Conservation (phyloP, 2,797 vertebrate genomes). For the Pempheris klunzingeri region DNA sequence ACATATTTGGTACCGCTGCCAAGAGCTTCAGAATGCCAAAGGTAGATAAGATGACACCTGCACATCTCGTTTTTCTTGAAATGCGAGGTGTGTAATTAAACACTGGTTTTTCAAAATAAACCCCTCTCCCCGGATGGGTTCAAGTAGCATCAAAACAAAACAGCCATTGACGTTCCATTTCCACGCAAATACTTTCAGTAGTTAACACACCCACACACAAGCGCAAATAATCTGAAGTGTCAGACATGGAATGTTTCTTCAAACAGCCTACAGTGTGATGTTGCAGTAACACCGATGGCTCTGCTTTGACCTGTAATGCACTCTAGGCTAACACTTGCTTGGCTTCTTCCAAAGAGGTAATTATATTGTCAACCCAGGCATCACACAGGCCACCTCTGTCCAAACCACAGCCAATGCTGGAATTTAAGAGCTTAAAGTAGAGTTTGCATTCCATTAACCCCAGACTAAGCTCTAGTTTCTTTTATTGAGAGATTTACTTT, state of each 20-base stretch:
- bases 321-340: neutral
- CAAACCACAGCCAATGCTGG: slow-evolving; percentile 16
- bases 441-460: slow-evolving; percentile 1
- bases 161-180: neutral
- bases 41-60: neutral
- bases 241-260: slow-evolving; percentile 44
- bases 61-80: slow-evolving; percentile 10
- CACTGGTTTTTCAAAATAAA: neutral
- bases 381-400: neutral
- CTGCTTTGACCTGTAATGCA: slow-evolving; percentile 5
- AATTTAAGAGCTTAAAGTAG: neutral
- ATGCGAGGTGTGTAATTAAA: slow-evolving; percentile 4
- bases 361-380: slow-evolving; percentile 9
- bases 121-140: neutral
- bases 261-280: slow-evolving; percentile 13
- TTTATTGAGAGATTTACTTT: slow-evolving; percentile 5
- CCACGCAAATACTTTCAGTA: slow-evolving; percentile 30
- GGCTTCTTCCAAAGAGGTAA: slow-evolving; percentile 10
- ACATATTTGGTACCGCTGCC: slow-evolving; percentile 2
- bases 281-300: neutral
- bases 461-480: neutral
- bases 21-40: neutral
- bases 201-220: slow-evolving; percentile 44
- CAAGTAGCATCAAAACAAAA: neutral
- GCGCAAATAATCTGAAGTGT: slow-evolving; percentile 20